Conservation (phyloP, 2,113 vertebrate species). For the Pedionomus torquatus region DNA sequence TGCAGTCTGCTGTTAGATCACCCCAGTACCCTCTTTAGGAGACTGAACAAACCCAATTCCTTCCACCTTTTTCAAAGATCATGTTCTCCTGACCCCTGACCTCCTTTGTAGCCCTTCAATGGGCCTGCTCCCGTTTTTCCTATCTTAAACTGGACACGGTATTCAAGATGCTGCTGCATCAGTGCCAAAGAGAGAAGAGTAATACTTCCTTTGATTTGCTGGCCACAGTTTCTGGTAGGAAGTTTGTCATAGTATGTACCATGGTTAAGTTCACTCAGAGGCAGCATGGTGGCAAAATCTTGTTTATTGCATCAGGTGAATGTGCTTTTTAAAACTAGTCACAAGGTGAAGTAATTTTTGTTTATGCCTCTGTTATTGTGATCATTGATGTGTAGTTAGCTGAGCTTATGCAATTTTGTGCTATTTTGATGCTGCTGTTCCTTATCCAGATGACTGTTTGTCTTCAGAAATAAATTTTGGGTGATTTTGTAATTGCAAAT, state of each 20-base stretch:
- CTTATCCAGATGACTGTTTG: not conserved
- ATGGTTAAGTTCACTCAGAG: not conserved
- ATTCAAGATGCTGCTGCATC: not conserved
- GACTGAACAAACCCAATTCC: not conserved
- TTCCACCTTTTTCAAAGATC: not conserved
- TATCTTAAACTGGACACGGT: not conserved
- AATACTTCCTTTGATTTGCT: not conserved
- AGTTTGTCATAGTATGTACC: not conserved
- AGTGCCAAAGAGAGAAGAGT: not conserved
- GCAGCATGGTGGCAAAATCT: not conserved
- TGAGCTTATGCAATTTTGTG: not conserved
- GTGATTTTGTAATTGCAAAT: not conserved
- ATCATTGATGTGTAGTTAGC: not conserved
- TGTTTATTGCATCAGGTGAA: not conserved
- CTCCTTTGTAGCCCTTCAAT: not conserved
- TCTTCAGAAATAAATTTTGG: not conserved
- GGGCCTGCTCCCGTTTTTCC: not conserved
- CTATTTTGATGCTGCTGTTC: not conserved
- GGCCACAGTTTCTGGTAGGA: not conserved
- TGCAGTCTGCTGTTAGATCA: not conserved
- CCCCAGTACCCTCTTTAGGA: not conserved
- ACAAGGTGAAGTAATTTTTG: not conserved
- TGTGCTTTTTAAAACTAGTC: not conserved
- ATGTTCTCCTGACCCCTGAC: not conserved
- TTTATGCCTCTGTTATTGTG: not conserved